phyloP scores from a whole-genome alignment of 2,888 invertebrate species.

The Nasonovia ribisnigri region DNA sequence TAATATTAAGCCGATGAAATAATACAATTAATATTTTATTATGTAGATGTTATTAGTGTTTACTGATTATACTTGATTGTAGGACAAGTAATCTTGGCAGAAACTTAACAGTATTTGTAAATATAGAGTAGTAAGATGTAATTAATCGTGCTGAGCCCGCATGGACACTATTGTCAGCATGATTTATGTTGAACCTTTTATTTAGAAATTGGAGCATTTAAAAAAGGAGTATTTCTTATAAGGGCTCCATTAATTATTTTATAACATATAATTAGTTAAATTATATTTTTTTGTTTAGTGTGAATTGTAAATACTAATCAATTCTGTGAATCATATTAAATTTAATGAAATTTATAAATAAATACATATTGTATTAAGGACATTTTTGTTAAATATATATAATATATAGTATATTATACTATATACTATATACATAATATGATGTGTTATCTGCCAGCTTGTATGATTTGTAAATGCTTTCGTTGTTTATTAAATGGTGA shows the following conservation, averaged over 20 bases:
- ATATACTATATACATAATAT: neutral
- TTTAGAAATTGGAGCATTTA: neutral
- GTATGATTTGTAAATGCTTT: neutral
- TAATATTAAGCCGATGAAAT: neutral
- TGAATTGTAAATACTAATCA: neutral
- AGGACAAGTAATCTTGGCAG: neutral
- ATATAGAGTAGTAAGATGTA: neutral
- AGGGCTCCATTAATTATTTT: neutral
- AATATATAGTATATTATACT: neutral
- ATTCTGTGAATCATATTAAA: neutral
- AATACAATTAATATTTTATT: neutral
- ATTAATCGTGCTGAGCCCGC: conserved; percentile 11
- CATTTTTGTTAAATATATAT: neutral
- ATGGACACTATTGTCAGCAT: conserved; percentile 17
- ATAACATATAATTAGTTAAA: neutral
- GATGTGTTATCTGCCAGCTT: neutral
- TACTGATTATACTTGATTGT: neutral
- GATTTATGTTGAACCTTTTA: conserved; percentile 20
- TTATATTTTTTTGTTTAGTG: neutral
- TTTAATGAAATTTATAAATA: neutral
- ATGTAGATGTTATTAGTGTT: neutral
- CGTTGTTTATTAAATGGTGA: neutral
- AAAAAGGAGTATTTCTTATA: neutral
- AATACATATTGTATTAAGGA: neutral
- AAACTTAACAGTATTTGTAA: neutral